Percentiles rank a stretch among this genome's conserved stretches.
Conservation (phyloP, 2,113 vertebrate genomes). For the Sisor rabdophorus region DNA sequence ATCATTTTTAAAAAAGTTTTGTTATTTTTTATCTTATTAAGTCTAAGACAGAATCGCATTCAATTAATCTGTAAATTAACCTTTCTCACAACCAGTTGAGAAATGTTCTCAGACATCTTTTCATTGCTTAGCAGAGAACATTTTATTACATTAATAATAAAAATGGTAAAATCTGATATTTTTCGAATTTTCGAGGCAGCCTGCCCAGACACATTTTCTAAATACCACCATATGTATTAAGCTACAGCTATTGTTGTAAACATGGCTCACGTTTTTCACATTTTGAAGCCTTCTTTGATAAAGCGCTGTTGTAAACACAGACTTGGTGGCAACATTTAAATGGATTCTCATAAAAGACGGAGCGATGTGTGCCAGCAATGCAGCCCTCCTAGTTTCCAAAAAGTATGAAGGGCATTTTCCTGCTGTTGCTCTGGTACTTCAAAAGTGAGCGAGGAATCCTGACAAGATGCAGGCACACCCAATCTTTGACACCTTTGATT, state of each 20-base stretch:
- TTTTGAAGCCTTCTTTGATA: constrained; percentile 61
- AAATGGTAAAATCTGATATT: constrained; percentile 57
- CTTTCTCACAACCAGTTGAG: constrained; percentile 13
- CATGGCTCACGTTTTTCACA: constrained; percentile 49
- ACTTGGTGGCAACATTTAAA: constrained; percentile 38
- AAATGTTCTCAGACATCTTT: neutral
- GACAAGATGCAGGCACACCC: constrained; percentile 29
- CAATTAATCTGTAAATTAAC: neutral
- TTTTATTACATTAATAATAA: constrained; percentile 52
- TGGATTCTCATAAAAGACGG: constrained; percentile 30
- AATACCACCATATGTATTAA: constrained; percentile 50
- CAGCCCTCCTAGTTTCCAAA: constrained; percentile 16
- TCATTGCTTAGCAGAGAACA: constrained; percentile 41
- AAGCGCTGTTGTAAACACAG: constrained; percentile 49
- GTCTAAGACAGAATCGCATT: neutral
- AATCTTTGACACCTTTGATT: constrained; percentile 19
- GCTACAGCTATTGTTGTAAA: constrained; percentile 40
- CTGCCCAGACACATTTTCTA: constrained; percentile 53
- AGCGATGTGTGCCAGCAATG: constrained; percentile 23
- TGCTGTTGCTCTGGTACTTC: constrained; percentile 20
- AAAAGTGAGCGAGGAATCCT: constrained; percentile 9
- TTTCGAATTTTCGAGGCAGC: constrained; percentile 51
- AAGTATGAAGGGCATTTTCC: constrained; percentile 12
- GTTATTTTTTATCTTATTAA: no score
- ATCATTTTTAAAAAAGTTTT: no score